A percentile compares a stretch with the other conserved stretches of the same genome.
Conservation (phyloP, 2,888 invertebrate genomes). For the Drosophila tanythrix region DNA sequence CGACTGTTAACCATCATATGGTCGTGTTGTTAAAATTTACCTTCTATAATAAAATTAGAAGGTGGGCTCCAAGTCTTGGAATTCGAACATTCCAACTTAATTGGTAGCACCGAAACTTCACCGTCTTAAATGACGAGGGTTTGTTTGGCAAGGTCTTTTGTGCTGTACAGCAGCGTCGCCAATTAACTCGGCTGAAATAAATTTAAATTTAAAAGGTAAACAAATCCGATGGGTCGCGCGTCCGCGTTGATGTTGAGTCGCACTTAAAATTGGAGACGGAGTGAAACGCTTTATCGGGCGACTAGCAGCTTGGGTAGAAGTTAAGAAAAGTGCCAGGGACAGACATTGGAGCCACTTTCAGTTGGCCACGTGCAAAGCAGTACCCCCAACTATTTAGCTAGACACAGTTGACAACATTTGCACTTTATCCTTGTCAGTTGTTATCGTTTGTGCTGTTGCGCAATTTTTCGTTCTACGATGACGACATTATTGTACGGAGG, state of each 20-base stretch:
- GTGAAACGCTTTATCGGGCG: constrained; percentile 61
- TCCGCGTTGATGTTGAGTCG: constrained; percentile 18
- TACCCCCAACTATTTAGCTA: constrained; percentile 52
- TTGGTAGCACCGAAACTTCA: constrained; percentile 32
- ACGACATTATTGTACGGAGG: constrained; percentile 28
- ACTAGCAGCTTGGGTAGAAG: constrained; percentile 60
- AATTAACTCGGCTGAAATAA: constrained; percentile 74
- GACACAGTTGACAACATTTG: constrained; percentile 69
- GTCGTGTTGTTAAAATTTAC: neutral
- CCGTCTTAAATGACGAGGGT: constrained; percentile 67
- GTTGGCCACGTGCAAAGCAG: constrained; percentile 33
- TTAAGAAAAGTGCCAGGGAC: constrained; percentile 58
- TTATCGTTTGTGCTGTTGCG: constrained; percentile 69
- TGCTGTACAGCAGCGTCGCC: constrained; percentile 56
- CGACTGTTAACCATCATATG: neutral
- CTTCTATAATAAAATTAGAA: neutral
- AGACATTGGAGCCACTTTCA: constrained; percentile 22
- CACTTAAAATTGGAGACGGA: constrained; percentile 27
- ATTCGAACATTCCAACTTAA: constrained; percentile 20
- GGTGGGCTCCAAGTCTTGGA: neutral
- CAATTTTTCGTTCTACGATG: constrained; percentile 53
- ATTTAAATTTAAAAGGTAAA: constrained; percentile 78
- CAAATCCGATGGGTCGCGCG: constrained; percentile 42
- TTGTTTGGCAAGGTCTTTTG: constrained; percentile 52
- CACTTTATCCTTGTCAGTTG: constrained; percentile 79